phyloP scores from a whole-genome alignment of 2,888 invertebrate species.

The Andrena minutula region DNA sequence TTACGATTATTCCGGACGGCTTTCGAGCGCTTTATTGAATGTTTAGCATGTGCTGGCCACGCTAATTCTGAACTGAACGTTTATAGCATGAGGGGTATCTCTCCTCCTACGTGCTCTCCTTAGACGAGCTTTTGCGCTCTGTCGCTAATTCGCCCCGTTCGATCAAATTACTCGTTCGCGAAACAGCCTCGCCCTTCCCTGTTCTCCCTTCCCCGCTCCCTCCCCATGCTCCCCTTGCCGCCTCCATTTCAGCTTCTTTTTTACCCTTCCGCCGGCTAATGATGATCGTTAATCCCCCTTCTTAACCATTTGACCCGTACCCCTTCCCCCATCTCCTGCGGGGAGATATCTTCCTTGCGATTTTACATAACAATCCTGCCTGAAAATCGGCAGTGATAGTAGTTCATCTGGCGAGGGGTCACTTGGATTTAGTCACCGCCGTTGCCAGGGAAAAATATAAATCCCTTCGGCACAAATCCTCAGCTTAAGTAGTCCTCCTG shows the following conservation, averaged over 20 bases:
- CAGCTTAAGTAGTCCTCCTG: too few relatives aligned
- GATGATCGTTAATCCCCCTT: conserved; percentile 65
- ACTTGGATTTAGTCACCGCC: too few relatives aligned
- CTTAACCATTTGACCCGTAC: conserved; percentile 54
- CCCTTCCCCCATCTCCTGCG: background rate
- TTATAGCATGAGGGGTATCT: conserved; percentile 71
- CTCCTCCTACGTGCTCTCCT: conserved; percentile 72
- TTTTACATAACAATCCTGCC: conserved; percentile 54
- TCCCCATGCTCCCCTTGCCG: background rate
- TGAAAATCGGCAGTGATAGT: conserved; percentile 23
- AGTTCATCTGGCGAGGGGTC: conserved; percentile 8
- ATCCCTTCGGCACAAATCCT: background rate
- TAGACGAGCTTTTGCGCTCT: conserved; percentile 67
- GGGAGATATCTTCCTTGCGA: conserved; percentile 48
- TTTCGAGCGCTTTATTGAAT: conserved; percentile 82
- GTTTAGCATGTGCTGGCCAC: conserved; percentile 81
- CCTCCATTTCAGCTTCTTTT: conserved; percentile 36
- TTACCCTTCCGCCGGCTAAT: conserved; percentile 59
- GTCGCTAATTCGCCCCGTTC: conserved; percentile 73
- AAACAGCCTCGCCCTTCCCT: conserved; percentile 52
- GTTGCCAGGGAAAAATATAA: background rate
- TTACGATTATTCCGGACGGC: conserved; percentile 83
- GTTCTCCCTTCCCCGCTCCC: conserved; percentile 8
- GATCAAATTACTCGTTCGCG: conserved; percentile 68
- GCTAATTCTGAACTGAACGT: conserved; percentile 81